A percentile compares a stretch with the other conserved stretches of the same genome.
Conservation (phyloP, 1,140 invertebrate species). For the Cheumatopsyche charites region DNA sequence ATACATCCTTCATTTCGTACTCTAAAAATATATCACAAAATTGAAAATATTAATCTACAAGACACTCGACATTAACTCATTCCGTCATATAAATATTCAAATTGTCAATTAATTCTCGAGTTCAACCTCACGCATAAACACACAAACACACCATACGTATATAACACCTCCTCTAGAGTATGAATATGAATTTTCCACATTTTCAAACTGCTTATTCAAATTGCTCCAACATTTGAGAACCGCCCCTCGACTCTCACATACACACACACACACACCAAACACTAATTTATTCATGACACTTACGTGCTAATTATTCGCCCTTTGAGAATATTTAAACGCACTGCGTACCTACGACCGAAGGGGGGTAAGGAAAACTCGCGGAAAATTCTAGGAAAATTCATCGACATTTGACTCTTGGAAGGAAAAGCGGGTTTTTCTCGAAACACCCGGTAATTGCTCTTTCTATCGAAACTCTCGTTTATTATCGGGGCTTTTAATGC, state of each 20-base stretch:
- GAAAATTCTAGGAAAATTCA: too few relatives aligned
- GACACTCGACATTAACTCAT: too few relatives aligned
- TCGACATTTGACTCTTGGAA: too few relatives aligned
- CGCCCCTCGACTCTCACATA: neutral
- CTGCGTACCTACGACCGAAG: neutral
- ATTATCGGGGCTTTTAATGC: too few relatives aligned
- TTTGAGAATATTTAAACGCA: conserved; percentile 33
- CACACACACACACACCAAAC: neutral
- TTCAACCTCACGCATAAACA: neutral
- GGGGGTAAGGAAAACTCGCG: neutral
- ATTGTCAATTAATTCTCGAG: conserved; percentile 27
- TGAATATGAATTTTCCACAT: conserved; percentile 29
- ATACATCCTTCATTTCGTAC: too few relatives aligned
- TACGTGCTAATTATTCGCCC: conserved; percentile 37
- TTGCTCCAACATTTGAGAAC: neutral
- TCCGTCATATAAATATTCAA: conserved; percentile 29
- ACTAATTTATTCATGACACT: conserved; percentile 38
- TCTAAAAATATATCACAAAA: too few relatives aligned
- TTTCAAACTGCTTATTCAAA: conserved; percentile 37
- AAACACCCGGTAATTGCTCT: too few relatives aligned
- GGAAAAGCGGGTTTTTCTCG: too few relatives aligned
- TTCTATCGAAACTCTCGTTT: too few relatives aligned
- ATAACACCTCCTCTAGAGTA: neutral
- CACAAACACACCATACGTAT: neutral
- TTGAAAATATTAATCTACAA: too few relatives aligned